Conservation (phyloP, 2,797 vertebrate species). For the Scarus forsteni region DNA sequence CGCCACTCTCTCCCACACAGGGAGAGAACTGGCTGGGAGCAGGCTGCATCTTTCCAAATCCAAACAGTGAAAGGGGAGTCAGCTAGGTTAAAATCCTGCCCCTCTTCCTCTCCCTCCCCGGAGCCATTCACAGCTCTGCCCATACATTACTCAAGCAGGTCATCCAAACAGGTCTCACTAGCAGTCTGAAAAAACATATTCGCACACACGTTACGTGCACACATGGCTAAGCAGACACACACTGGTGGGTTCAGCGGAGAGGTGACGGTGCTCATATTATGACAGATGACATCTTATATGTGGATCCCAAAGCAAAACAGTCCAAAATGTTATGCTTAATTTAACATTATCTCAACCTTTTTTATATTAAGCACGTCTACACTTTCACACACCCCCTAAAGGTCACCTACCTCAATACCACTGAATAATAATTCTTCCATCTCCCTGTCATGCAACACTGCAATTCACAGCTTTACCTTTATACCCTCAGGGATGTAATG, state of each 20-base stretch:
- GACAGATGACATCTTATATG: conserved; percentile 64
- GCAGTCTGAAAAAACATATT: conserved; percentile 69
- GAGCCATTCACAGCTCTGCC: conserved; percentile 75
- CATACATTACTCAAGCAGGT: conserved; percentile 81
- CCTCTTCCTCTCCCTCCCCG: conserved; percentile 60
- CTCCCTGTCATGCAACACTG: conserved; percentile 23
- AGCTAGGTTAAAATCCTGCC: conserved; percentile 76
- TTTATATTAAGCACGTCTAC: conserved; percentile 53
- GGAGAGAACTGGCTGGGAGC: conserved; percentile 79
- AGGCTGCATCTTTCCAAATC: conserved; percentile 76
- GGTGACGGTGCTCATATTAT: conserved; percentile 69
- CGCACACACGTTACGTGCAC: conserved; percentile 60
- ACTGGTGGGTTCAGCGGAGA: conserved; percentile 58
- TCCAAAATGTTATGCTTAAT: conserved; percentile 84
- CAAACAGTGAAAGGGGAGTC: conserved; percentile 75
- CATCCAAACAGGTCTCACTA: conserved; percentile 80
- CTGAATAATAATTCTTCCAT: conserved; percentile 12
- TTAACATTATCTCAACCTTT: conserved; percentile 78
- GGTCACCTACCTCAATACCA: conserved; percentile 34
- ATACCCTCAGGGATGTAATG: conserved; percentile 3
- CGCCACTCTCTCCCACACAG: conserved; percentile 80
- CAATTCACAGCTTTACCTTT: conserved; percentile 17
- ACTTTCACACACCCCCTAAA: conserved; percentile 35
- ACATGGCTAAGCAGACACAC: conserved; percentile 27
- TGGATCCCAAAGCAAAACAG: conserved; percentile 34